phyloP scores from a whole-genome alignment of 2,797 vertebrate species.

The Acridotheres tristis region DNA sequence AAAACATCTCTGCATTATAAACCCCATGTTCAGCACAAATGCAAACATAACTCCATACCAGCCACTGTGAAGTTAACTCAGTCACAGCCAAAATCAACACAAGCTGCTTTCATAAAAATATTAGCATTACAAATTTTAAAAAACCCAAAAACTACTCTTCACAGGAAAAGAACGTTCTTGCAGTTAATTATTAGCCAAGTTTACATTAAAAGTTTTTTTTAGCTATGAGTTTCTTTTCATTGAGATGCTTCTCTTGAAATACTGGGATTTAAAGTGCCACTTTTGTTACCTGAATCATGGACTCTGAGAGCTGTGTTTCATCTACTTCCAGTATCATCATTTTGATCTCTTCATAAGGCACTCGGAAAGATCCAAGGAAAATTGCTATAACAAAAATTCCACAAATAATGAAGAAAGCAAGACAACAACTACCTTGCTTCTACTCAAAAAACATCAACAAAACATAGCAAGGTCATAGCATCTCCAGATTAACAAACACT shows the following conservation, averaged over 20 bases:
- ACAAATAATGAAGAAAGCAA: background rate
- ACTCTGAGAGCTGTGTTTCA: slow-evolving; percentile 91
- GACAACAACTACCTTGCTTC: background rate
- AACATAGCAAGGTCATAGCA: background rate
- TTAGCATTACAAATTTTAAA: background rate
- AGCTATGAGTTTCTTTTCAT: slow-evolving; percentile 41
- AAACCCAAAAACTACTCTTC: background rate
- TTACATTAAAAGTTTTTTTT: slow-evolving; percentile 36
- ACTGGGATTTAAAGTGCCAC: slow-evolving; percentile 19
- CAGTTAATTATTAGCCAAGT: slow-evolving; percentile 41
- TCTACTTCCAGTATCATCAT: slow-evolving; percentile 92
- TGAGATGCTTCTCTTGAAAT: slow-evolving; percentile 46
- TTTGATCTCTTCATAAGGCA: slow-evolving; percentile 94
- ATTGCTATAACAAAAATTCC: slow-evolving; percentile 81
- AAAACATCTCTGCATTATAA: background rate
- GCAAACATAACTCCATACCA: background rate
- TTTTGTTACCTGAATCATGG: slow-evolving; percentile 92
- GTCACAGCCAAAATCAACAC: background rate
- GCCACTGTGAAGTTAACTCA: background rate
- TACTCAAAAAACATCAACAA: background rate
- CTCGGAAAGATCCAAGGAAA: slow-evolving; percentile 93
- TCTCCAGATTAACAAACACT: background rate
- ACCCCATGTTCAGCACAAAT: background rate
- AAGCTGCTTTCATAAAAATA: background rate
- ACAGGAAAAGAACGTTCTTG: slow-evolving; percentile 1